phyloP scores from a whole-genome alignment of 2,113 vertebrate species.

The Syngnathus scovelli region DNA sequence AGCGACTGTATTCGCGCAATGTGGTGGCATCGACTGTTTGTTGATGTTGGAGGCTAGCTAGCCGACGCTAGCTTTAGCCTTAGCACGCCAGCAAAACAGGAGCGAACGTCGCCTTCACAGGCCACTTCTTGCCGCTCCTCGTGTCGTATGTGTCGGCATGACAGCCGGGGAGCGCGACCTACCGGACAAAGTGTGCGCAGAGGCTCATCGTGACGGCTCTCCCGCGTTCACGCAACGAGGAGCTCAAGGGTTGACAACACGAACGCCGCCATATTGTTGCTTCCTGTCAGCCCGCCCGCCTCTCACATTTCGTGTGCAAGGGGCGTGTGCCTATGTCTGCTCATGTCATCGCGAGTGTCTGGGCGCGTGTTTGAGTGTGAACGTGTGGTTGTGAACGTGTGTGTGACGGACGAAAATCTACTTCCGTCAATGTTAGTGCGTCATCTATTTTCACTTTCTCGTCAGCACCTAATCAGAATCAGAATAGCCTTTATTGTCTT shows the following conservation, averaged over 20 bases:
- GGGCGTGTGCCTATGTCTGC: no score
- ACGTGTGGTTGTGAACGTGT: no score
- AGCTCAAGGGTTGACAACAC: conserved; percentile 55
- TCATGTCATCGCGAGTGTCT: no score
- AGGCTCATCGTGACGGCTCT: conserved; percentile 72
- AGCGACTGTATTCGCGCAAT: not conserved
- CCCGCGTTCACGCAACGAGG: conserved; percentile 56
- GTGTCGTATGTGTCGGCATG: accelerated
- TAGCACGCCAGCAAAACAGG: conserved; percentile 36
- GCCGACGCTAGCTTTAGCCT: conserved; percentile 36
- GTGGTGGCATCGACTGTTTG: conserved; percentile 24
- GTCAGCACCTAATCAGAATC: no score
- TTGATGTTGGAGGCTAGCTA: conserved; percentile 36
- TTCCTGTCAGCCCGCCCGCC: conserved; percentile 47
- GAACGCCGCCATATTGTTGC: conserved; percentile 65
- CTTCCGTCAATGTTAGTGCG: no score
- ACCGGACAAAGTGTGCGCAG: conserved; percentile 71
- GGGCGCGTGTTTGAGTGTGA: no score
- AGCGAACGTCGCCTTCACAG: not conserved
- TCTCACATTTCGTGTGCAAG: no score
- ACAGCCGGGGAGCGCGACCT: not conserved
- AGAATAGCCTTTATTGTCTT: no score
- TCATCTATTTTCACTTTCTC: no score
- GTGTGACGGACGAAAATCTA: no score
- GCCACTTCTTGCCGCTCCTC: accelerated